Base-by-base conservation (phyloP, 1,140 invertebrate species). In the Bombyx mori region DNA sequence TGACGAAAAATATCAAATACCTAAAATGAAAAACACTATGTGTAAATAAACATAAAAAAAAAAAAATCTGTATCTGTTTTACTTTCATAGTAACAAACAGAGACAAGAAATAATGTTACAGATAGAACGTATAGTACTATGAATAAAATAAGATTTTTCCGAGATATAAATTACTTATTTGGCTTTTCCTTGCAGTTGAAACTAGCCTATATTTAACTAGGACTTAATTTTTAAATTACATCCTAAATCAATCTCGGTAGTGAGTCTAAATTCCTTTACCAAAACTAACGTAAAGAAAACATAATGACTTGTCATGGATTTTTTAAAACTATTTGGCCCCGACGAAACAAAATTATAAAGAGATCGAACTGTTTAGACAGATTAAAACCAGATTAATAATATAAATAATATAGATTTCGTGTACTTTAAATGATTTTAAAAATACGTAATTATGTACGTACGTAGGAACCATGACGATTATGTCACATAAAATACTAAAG, bases 291-390 rank as follows among this genome's bases (percentile, higher is more conserved):
- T 56, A 53, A 71, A 63, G 73, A 71, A 35, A 35, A 71, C 65
- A 70, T 72, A 71, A 70, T 76, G 73, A 76, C 73, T 81, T 75
- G 79, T 82, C 82, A 85, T 85, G 79, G 82, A 79, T 75, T 64
- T 73, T 47, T 22, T 77, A 82, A 59, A 82, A 65, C 75, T 85
- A 84, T 82, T 85, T 85, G 82, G 79, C 78, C 82, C 82, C 81
- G 64, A 79, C 71, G 73, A 84, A 79, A 79, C 63, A 69, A 78
- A 75, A 75, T 63, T 72, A 73, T 71, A 67, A 76, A 69, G 70
- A 72, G 65, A 77, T 77, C 81, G 75, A 82, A 79, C 70, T 71
- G 58, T 66, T 72, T 65, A 52, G 56, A 61, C 26, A 22, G 50
- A 35, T 35, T 35, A 35, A 5, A 35, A 35, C 26, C 26, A 35